Evolutionary conservation across 2,797 vertebrate genomes (phyloP), one percentile per base, ranked within the genome.

Genomic region (Myotis vivesi): DNA sequence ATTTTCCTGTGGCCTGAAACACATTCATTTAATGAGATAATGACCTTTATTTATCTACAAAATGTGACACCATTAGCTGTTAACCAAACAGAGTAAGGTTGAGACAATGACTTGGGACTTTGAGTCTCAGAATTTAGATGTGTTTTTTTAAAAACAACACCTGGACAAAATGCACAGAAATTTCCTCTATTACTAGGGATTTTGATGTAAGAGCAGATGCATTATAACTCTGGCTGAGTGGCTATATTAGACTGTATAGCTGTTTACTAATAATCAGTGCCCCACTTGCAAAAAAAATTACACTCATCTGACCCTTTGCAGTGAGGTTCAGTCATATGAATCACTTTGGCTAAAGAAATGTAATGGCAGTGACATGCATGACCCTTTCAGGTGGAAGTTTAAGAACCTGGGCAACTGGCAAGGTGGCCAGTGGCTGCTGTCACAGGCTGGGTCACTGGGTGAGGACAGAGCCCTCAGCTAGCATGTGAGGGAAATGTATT

Each of bases 11-110:
- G 73, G 2, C 38, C 87, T 93, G 62, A 95, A 95, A 95, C 89
- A 66, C 30, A 89, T 36, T 68, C n/a, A 64, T 84, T 95, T 94
- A 94, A 95, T 88, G 87, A 96, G 77, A 75, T 36, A 20, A 92
- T 92, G 73, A 88, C 90, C 72, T 95, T 96, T 93, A 89, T 96
- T 91, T 96, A 95, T 94, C 92, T 93, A 73, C 28, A 91, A 84
- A 94, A 91, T 89, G 80, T 95, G 95, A 93, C 66, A 72, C 88
- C 79, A 92, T 91, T 94, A 96, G 53, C 59, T 89, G 44, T 89
- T 92, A 94, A 57, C 33, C 88, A 95, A 96, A 96, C 82, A 92
- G 23, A 92, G 73, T 64, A 62, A 92, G 30, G 57, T 77, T 84
- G 59, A 94, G 8, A 62, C 44, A 53, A 33, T 82, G 64, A 38